A percentile compares a stretch with the other conserved stretches of the same genome.
Evolutionary conservation across 2,888 invertebrate genomes (phyloP).

Genomic region (Cabera pusaria): DNA sequence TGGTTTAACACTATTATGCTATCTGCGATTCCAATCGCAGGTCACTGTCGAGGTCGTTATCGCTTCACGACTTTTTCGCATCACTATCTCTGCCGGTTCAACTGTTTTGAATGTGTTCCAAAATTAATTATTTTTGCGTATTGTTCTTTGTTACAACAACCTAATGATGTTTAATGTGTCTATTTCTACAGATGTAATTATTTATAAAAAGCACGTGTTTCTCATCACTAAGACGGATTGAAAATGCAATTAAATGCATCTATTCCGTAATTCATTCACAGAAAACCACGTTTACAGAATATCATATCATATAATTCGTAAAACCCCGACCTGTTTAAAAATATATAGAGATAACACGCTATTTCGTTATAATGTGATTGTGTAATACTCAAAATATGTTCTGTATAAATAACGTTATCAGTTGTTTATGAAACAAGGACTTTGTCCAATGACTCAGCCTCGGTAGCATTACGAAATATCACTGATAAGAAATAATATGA

Average conservation of each 20-base stretch:
- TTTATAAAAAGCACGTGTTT: too few species aligned
- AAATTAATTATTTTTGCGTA: not conserved
- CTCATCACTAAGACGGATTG: too few species aligned
- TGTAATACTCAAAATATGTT: conserved; percentile 38
- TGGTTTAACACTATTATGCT: conserved; percentile 7
- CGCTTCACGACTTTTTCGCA: conserved; percentile 5
- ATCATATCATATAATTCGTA: conserved; percentile 9
- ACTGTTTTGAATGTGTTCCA: conserved; percentile 12
- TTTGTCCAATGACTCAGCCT: conserved; percentile 45
- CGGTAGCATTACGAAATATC: conserved; percentile 35
- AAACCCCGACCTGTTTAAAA: conserved; percentile 26
- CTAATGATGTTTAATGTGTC: too few species aligned
- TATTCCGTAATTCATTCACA: too few species aligned
- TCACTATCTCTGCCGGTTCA: conserved; percentile 9
- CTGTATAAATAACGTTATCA: conserved; percentile 41
- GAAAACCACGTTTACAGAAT: too few species aligned
- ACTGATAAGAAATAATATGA: conserved; percentile 32
- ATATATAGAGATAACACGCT: conserved; percentile 26
- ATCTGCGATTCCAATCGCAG: conserved; percentile 8
- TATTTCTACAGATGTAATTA: too few species aligned
- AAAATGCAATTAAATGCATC: too few species aligned
- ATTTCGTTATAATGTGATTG: conserved; percentile 25
- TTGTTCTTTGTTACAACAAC: too few species aligned
- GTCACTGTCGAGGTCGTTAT: conserved; percentile 16
- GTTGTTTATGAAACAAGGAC: conserved; percentile 37